Conservation (phyloP, 2,888 invertebrate genomes). For the Axea sp. region DNA sequence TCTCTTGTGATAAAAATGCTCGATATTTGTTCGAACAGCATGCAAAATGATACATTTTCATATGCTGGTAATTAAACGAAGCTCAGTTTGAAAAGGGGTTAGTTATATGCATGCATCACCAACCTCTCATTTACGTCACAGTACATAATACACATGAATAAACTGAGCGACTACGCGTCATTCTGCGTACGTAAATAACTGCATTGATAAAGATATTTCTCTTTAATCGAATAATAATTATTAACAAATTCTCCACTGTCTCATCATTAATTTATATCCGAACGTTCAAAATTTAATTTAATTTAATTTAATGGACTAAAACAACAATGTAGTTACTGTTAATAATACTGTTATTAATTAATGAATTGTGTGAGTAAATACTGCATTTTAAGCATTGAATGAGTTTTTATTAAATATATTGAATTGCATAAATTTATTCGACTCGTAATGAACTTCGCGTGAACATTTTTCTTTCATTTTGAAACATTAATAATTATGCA, state of each 20-base stretch:
- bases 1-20: background rate
- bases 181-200: conserved; percentile 38
- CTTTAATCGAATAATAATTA: conserved; percentile 9
- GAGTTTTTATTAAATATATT: too few species aligned
- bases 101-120: conserved; percentile 10
- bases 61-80: conserved; percentile 7
- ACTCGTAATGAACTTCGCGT: too few species aligned
- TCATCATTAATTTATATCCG: background rate
- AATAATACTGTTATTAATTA: too few species aligned
- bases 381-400: too few species aligned
- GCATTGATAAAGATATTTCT: conserved; percentile 20
- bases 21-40: background rate
- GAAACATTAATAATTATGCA: too few species aligned
- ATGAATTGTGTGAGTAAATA: too few species aligned
- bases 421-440: too few species aligned
- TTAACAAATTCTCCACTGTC: conserved; percentile 1
- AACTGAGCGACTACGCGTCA: conserved; percentile 21
- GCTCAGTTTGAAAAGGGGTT: conserved; percentile 15
- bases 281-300: background rate
- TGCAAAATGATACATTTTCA: conserved; percentile 9
- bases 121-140: conserved; percentile 40
- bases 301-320: too few species aligned
- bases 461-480: too few species aligned
- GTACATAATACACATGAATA: conserved; percentile 34
- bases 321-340: too few species aligned